Base-by-base conservation (phyloP, 2,797 vertebrate genomes). In the Rhynchotus rufescens region DNA sequence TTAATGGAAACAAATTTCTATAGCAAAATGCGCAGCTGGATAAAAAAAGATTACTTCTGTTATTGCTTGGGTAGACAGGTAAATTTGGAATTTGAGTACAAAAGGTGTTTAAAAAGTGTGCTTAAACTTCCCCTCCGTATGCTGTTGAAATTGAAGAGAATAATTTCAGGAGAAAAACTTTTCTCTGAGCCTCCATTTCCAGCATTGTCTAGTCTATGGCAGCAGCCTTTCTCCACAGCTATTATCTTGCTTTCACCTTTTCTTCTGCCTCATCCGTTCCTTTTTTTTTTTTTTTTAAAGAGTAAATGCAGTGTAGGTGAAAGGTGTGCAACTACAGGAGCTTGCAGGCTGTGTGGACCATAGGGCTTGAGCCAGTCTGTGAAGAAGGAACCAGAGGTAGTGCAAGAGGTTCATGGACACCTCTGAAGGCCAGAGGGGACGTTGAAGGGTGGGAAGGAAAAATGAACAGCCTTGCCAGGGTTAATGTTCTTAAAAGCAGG, bases 1-100 rank as follows among this genome's bases (percentile, higher is more conserved):
- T 95, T 95, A 96, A 96, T 97, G 95, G 96, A 96, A 97, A 95
- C 91, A 93, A 95, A 95, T 95, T 95, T 94, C 85, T 92, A 81
- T 59, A 86, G 84, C 92, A 90, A 91, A 90, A 92, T 75, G 94
- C 93, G 51, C 76, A 67, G 91, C 88, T 88, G 93, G 83, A 74
- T 90, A 83, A 89, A 96, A 96, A 94, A 94, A 77, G 73, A 96
- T 96, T 94, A 94, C 91, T 95, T 90, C 91, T 83, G 75, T 95
- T 96, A 82, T 87, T 90, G 82, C 93, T 92, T 45, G 62, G 57
- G 90, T 84, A 94, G 93, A 88, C 93, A 93, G 87, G 92, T 93
- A 84, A 82, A 94, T 95, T 95, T 94, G 2, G 72, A 92, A 94
- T 94, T 94, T 89, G 92, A 96, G 95, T 86, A 92, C 91, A 91